These are phyloP conservation scores for Ochlodes sylvanus DNA, from an alignment of 2,888 invertebrate species.

Conservation along the genomic window DNA sequence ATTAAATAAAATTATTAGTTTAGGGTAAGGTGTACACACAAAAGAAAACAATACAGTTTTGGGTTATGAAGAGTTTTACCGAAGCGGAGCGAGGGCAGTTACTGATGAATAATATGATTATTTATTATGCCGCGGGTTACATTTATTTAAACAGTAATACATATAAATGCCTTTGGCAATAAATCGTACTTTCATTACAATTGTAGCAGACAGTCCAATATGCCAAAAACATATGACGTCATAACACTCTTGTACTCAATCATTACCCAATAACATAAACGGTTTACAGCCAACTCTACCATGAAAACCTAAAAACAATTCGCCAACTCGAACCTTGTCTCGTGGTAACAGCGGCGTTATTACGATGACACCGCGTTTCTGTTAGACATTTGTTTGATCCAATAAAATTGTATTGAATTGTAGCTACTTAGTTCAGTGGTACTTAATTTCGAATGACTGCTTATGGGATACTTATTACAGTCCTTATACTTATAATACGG, in stretches of 20 bases:
- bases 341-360: not conserved
- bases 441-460: not conserved
- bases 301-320: not conserved
- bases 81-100: no score
- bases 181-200: no score
- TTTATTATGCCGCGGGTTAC: no score
- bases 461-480: not conserved
- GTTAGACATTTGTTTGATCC: not conserved
- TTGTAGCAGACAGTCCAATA: not conserved
- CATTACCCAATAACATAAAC: constrained; percentile 2
- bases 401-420: not conserved
- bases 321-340: not conserved
- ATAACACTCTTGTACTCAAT: not conserved
- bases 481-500: no score
- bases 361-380: not conserved
- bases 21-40: no score
- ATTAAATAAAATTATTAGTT: no score
- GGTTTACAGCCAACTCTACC: not conserved
- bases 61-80: no score
- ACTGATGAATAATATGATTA: no score
- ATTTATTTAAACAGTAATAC: no score
- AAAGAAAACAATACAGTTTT: no score
- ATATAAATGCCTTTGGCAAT: no score
- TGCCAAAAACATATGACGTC: not conserved
- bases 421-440: not conserved